These are phyloP conservation scores for Drosophila oshimai DNA, from an alignment of 1,140 invertebrate genomes.

Conservation along the genomic window DNA sequence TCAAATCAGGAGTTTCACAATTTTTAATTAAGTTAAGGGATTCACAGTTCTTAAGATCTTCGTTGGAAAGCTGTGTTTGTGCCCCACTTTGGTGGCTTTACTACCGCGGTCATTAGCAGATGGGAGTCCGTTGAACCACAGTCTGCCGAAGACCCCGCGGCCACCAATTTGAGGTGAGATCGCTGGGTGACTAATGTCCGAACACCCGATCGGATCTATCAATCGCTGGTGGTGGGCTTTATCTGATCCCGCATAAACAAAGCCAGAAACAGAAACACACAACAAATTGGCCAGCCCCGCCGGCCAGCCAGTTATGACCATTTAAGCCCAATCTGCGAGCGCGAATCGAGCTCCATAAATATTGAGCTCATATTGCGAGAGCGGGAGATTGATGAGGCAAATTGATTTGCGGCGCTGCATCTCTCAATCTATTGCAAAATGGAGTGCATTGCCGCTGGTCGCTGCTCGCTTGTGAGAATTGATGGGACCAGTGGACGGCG, in stretches of 20 bases:
- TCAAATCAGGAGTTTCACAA: too few relatives aligned
- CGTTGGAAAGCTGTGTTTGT: background rate
- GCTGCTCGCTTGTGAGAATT: constrained; percentile 24
- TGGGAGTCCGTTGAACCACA: constrained; percentile 18
- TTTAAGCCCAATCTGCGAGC: constrained; percentile 46
- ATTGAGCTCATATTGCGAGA: constrained; percentile 35
- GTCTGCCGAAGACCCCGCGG: background rate
- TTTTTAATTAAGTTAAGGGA: too few relatives aligned
- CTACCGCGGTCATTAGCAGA: constrained; percentile 8
- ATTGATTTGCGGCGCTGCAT: constrained; percentile 61
- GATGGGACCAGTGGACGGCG: constrained; percentile 32
- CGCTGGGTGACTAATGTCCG: constrained; percentile 28
- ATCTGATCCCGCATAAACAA: constrained; percentile 28
- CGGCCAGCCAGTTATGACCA: constrained; percentile 42
- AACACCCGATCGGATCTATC: constrained; percentile 33
- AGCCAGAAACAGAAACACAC: background rate
- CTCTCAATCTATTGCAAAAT: constrained; percentile 51
- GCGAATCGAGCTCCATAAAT: constrained; percentile 54
- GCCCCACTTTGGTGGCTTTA: background rate
- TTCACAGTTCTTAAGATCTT: too few relatives aligned
- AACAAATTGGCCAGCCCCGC: constrained; percentile 50
- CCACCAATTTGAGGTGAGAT: constrained; percentile 21
- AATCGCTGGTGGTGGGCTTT: constrained; percentile 6
- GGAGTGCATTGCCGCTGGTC: constrained; percentile 32
- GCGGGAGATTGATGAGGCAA: constrained; percentile 41